Percentiles rank a stretch among this genome's conserved stretches.
Evolutionary conservation across 1,140 invertebrate genomes (phyloP).

Genomic region (Tribolium castaneum): DNA sequence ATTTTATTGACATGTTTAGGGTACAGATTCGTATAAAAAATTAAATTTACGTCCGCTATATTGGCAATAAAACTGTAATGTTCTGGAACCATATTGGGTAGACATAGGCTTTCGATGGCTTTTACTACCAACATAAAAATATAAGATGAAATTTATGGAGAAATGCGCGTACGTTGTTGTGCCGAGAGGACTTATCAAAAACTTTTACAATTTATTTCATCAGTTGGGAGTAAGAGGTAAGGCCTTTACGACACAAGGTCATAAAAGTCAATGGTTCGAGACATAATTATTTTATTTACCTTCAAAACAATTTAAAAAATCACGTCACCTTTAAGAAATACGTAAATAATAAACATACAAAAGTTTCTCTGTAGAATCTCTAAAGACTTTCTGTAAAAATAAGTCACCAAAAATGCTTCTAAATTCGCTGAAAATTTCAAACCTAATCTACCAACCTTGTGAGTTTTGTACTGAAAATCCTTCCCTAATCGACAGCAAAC

Average conservation of each 20-base stretch:
- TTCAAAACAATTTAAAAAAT: no score
- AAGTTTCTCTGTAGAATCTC: no score
- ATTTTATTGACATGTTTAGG: constrained; percentile 44
- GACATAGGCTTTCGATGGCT: constrained; percentile 27
- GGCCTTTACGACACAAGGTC: constrained; percentile 1
- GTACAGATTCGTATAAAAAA: constrained; percentile 17
- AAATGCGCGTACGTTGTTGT: neutral
- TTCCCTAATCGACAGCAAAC: no score
- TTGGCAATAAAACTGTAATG: constrained; percentile 48
- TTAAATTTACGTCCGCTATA: constrained; percentile 35
- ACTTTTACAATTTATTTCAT: constrained; percentile 16
- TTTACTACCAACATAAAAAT: constrained; percentile 28
- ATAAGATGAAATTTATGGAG: constrained; percentile 21
- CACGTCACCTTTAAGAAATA: no score
- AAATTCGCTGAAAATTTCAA: no score
- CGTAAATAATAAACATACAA: no score
- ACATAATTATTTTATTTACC: no score
- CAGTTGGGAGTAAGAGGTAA: constrained; percentile 3
- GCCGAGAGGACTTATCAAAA: constrained; percentile 1
- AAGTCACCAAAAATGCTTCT: no score
- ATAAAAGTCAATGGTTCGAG: neutral
- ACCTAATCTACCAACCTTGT: no score
- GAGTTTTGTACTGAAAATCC: no score
- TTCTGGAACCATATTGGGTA: constrained; percentile 44
- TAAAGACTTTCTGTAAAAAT: no score